Evolutionary conservation across 2,797 vertebrate genomes (phyloP).

Genomic region (Gephyroberyx darwinii): DNA sequence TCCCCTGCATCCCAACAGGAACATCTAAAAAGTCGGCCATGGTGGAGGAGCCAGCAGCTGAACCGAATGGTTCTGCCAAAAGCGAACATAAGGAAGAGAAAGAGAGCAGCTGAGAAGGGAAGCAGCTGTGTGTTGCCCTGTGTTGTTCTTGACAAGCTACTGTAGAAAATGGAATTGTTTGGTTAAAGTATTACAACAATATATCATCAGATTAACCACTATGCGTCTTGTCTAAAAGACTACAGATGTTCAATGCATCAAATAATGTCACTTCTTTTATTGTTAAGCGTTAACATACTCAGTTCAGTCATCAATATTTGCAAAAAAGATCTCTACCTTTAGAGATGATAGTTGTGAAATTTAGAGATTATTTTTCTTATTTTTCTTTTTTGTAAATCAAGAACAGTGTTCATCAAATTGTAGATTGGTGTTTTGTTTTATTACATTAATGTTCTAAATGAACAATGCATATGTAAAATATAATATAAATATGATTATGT

Average conservation of each 20-base stretch:
- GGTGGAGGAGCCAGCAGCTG: conserved; percentile 70
- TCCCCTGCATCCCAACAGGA: conserved; percentile 60
- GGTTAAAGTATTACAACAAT: conserved; percentile 19
- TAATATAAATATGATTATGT: conserved; percentile 17
- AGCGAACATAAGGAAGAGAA: conserved; percentile 56
- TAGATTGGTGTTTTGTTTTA: conserved; percentile 19
- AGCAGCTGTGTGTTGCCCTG: conserved; percentile 15
- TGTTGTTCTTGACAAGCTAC: neutral
- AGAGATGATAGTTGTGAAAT: conserved; percentile 2
- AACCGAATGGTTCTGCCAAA: conserved; percentile 49
- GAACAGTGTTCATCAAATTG: conserved; percentile 15
- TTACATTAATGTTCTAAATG: conserved; percentile 11
- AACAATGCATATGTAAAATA: conserved; percentile 1
- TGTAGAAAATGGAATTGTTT: conserved; percentile 1
- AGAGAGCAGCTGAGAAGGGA: conserved; percentile 56
- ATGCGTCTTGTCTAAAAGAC: neutral
- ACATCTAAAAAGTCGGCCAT: conserved; percentile 74
- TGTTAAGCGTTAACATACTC: conserved; percentile 8
- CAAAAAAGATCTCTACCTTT: conserved; percentile 18
- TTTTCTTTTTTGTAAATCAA: conserved; percentile 23
- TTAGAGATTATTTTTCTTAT: neutral
- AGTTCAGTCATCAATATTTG: conserved; percentile 10
- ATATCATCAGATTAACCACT: conserved; percentile 10
- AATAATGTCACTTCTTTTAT: conserved; percentile 10
- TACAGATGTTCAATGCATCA: neutral